Base-by-base conservation (phyloP, 2,797 vertebrate species). In the Megaceryle alcyon region DNA sequence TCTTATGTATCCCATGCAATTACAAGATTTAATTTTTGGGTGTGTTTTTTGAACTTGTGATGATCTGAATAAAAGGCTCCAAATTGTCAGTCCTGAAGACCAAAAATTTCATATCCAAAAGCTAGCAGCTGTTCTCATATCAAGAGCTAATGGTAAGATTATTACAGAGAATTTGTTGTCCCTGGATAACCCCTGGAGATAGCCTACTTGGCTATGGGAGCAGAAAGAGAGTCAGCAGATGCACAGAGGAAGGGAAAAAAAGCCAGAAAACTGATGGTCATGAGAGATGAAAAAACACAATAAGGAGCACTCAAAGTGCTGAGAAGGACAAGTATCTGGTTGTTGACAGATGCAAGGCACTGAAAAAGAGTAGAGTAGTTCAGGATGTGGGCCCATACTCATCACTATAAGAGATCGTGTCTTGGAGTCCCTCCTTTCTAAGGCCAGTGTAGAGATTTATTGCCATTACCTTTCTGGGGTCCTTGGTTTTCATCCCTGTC, bases 121-220 rank as follows among this genome's bases (percentile, higher is more conserved):
- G 72, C 4, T 12, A 91, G 76, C 86, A 96, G 92, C 88, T 96
- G 95, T 61, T 91, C 41, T 78, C 57, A 77, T 73, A 66, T 37
- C 35, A 41, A 72, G 65, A 92, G 92, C 88, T 68, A 95, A 39
- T n/a, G 37, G 57, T 75, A 84, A 73, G 65, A 68, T 53, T 88
- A 61, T 91, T 91, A 37, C 18, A 37, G 22, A 70, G 71, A 46
- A 35, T 70, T 94, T 91, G 33, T 39, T 94, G 92, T 93, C 94
- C 86, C 72, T 61, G 90, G 70, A 88, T 90, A 92, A 90, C 81
- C 92, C 48, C 86, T 83, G 72, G 77, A 88, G 91, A 86, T 65
- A 80, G 65, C 39, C 46, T 72, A 49, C 54, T 84, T 25, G 4
- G 39, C 43, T 71, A 4, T 11, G n/a, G 79, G 26, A 96, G 79